Evolutionary conservation across 2,888 invertebrate genomes (phyloP).

Genomic region (Synergus japonicus): DNA sequence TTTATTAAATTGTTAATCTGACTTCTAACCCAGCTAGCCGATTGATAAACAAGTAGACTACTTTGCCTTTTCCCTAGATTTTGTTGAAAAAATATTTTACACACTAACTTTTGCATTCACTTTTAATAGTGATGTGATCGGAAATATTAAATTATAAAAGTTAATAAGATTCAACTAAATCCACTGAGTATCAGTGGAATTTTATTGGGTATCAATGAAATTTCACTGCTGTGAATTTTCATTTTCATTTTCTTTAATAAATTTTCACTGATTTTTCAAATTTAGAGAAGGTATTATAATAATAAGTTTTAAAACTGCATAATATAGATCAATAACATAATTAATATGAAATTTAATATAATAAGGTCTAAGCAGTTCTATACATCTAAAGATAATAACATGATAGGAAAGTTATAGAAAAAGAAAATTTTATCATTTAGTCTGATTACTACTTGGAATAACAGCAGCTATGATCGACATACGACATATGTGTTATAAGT

Average conservation of each 20-base stretch:
- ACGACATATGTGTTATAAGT: background rate
- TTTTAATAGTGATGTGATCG: background rate
- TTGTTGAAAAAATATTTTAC: background rate
- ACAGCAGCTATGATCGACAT: constrained; percentile 18
- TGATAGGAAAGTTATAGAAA: background rate
- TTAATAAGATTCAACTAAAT: background rate
- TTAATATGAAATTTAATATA: background rate
- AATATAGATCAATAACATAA: background rate
- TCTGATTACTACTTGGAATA: background rate
- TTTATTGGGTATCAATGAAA: no score
- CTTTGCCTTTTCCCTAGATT: background rate
- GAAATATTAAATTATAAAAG: background rate
- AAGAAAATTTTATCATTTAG: background rate
- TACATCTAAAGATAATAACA: no score
- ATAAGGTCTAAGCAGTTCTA: background rate
- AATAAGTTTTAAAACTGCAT: background rate
- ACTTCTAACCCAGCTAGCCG: background rate
- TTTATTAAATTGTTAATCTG: background rate
- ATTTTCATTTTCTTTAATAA: no score
- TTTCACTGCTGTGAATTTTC: no score
- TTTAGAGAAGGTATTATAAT: background rate
- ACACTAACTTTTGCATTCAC: background rate
- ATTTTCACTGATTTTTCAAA: no score
- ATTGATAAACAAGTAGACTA: background rate
- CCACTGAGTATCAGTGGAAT: no score